Percentiles rank a stretch among this genome's conserved stretches.
phyloP scores from a whole-genome alignment of 1,140 invertebrate species.

The Trachymyrmex cornetzi region DNA sequence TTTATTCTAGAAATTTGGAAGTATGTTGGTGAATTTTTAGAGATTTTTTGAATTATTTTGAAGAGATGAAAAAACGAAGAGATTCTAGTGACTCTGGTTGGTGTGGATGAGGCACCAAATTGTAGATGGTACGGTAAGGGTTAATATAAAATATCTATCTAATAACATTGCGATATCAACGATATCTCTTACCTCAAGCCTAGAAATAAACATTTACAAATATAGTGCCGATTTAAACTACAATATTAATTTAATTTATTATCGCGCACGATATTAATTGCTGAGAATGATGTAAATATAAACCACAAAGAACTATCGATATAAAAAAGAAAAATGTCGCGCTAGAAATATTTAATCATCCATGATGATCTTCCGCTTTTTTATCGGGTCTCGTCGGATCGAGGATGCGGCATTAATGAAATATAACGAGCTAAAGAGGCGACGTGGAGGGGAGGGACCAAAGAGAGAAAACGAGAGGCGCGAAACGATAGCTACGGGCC shows the following conservation, averaged over 20 bases:
- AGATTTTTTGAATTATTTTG: no score
- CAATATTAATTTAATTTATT: constrained; percentile 23
- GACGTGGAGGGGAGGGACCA: not conserved
- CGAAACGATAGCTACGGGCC: constrained; percentile 26
- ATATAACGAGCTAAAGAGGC: constrained; percentile 26
- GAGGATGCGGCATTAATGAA: constrained; percentile 22
- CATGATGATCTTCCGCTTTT: constrained; percentile 22
- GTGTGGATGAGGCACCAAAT: no score
- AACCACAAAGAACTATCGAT: not conserved
- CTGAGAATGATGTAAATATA: constrained; percentile 12
- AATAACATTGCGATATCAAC: constrained; percentile 44
- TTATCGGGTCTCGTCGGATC: not conserved
- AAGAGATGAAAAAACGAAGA: no score
- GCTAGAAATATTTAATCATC: constrained; percentile 27
- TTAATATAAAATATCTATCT: constrained; percentile 20
- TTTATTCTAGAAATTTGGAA: no score
- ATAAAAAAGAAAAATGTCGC: not conserved
- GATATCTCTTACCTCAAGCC: not conserved
- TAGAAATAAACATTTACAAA: not conserved
- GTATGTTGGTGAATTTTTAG: no score
- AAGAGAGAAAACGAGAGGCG: constrained; percentile 27
- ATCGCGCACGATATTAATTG: constrained; percentile 3
- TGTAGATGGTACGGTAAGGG: no score
- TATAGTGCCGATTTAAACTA: not conserved
- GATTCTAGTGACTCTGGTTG: no score